Evolutionary conservation across 2,113 vertebrate genomes (phyloP), one percentile per base, ranked within the genome.

Genomic region (Lophura nycthemera): DNA sequence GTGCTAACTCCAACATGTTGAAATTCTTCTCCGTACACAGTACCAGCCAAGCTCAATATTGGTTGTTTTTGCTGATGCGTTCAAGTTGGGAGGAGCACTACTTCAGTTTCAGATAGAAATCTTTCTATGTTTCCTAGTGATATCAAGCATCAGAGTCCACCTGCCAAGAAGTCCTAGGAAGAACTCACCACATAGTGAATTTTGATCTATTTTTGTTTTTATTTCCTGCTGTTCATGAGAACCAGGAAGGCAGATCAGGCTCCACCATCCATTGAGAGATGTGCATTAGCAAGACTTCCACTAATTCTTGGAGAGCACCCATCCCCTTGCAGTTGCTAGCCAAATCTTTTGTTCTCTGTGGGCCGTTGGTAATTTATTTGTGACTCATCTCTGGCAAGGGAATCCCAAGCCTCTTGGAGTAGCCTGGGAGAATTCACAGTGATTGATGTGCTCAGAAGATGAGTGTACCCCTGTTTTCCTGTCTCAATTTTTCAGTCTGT

Each of bases 171-270:
- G 75, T 34, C 61, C 61, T 67, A 86, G 70, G 63, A 69, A 93
- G 85, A 93, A 86, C 75, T 88, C 70, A 90, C 43, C 83, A 88
- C 61, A 45, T 34, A 90, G 48, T 75, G 88, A 92, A 90, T 95
- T 88, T 74, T 95, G 73, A 90, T 94, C 88, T 94, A 88, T 96
- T 93, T 94, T 87, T 96, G 54, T 20, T 84, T 93, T 95, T 80
- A 86, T 89, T 96, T 95, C 91, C 83, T 96, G 89, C 91, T 91
- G 69, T 75, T 95, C 85, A 65, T 95, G 83, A 93, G 85, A 93
- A 95, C 65, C 61, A 88, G 65, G 88, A 96, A 92, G 61, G 73
- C 57, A 83, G 82, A 85, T 71, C 77, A 80, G 34, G 42, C 91
- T 86, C 52, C 66, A 82, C 47, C 30, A 10, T 94, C 86, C 86